Evolutionary conservation across 2,113 vertebrate genomes (phyloP), one percentile per base, ranked within the genome.

Genomic region (Entomyzon cyanotis): DNA sequence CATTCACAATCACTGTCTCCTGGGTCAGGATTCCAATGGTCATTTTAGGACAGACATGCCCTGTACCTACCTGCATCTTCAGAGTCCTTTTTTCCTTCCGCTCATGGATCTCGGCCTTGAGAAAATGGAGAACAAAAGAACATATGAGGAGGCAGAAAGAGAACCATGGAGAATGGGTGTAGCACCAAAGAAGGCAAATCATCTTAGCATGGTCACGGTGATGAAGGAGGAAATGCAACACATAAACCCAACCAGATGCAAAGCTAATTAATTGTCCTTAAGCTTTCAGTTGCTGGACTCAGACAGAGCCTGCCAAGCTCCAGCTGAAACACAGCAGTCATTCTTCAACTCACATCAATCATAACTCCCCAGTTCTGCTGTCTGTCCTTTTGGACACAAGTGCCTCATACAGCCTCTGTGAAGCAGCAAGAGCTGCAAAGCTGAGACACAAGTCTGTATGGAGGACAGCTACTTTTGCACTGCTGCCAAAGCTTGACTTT

Each of bases 41-140:
- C 42, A 42, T n/a, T 75, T 77, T 50, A 41, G 42, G 59, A 53
- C n/a, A 89, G 58, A 12, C 3, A 8, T 2, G 17, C 44, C 10
- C 30, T 37, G 33, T 84, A 97, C 95, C 1, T 92, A 98, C 97
- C 92, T 63, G n/a, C 47, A 76, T 46, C 8, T 35, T 63, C 22
- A 31, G 59, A 33, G 27, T 17, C 90, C 78, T 90, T 90, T 91
- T 67, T 6, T 49, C 60, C 19, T 59, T 58, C 53, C 77, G 18
- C 23, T 89, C 75, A 83, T 55, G 27, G 9, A 83, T 62, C 31
- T 59, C 79, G 81, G 74, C 62, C 97, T 98, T 92, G 58, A 95
- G 93, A 91, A 82, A 92, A 96, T 4, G 7, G 12, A 67, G 14
- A 12, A 59, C 10, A 81, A 91, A n/a, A 90, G n/a, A 78, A 69